Percentiles rank a stretch among this genome's conserved stretches.
phyloP scores from a whole-genome alignment of 2,888 invertebrate species.

The Ceriagrion tenellum region DNA sequence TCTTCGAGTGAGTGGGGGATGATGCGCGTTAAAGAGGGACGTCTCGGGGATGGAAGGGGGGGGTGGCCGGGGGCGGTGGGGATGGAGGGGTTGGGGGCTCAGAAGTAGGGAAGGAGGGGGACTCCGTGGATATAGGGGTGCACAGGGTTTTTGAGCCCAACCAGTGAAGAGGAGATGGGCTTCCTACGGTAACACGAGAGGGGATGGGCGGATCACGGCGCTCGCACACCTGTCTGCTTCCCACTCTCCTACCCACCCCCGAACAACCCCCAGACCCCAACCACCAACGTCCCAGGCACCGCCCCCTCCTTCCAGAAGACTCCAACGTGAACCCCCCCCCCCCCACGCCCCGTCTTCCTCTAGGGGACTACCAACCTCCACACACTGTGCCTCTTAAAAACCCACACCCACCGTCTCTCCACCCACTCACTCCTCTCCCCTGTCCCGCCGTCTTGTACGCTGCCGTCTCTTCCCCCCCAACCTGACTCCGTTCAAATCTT shows the following conservation, averaged over 20 bases:
- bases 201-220: neutral
- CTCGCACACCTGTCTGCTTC: neutral
- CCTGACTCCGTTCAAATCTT: conserved; percentile 34
- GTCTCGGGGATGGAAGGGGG: neutral
- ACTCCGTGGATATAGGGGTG: neutral
- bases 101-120: neutral
- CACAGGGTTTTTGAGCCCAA: neutral
- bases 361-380: too few species aligned
- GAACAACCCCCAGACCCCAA: too few species aligned
- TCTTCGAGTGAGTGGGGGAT: neutral
- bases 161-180: conserved; percentile 19
- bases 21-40: neutral
- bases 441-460: conserved; percentile 73
- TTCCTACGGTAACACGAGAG: conserved; percentile 41
- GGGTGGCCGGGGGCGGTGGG: neutral
- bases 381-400: neutral
- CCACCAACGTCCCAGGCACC: too few species aligned
- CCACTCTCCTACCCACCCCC: neutral
- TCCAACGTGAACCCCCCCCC: too few species aligned
- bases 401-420: neutral
- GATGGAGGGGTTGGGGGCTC: neutral
- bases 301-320: too few species aligned
- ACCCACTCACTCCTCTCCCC: conserved; percentile 56
- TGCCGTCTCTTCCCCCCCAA: conserved; percentile 70
- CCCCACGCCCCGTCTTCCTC: too few species aligned